Conservation (phyloP, 1,140 invertebrate species). For the Drosophila quadrilineata region DNA sequence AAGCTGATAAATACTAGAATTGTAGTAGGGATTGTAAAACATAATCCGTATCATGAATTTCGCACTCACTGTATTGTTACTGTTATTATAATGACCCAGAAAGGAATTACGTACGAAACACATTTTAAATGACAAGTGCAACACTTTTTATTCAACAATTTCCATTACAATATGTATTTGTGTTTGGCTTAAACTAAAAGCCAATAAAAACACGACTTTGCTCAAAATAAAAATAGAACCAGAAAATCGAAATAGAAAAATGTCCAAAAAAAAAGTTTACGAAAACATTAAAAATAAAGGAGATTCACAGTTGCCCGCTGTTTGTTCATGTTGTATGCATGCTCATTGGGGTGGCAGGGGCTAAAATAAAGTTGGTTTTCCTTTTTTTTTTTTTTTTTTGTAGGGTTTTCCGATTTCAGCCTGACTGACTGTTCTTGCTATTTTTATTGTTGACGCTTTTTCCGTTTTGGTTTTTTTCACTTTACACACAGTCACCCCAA, state of each 20-base stretch:
- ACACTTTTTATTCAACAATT: conserved; percentile 51
- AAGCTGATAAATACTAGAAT: too few species aligned
- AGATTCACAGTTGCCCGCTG: conserved; percentile 4
- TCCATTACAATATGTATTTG: conserved; percentile 59
- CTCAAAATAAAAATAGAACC: conserved; percentile 16
- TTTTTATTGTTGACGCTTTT: conserved; percentile 22
- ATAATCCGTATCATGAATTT: neutral
- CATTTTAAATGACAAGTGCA: conserved; percentile 24
- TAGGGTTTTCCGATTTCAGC: conserved; percentile 18
- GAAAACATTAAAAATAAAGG: conserved; percentile 23
- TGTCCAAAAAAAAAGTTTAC: conserved; percentile 12
- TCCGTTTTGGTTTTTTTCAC: conserved; percentile 13
- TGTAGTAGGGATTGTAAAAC: conserved; percentile 4
- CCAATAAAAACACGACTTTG: conserved; percentile 52
- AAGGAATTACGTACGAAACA: conserved; percentile 21
- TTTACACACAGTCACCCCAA: conserved; percentile 13
- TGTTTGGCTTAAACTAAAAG: conserved; percentile 50
- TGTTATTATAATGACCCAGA: conserved; percentile 25
- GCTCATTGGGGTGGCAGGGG: neutral
- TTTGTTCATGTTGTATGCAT: conserved; percentile 13
- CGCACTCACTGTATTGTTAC: neutral
- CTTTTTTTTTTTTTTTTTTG: too few species aligned
- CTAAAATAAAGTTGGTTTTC: neutral
- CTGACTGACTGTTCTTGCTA: conserved; percentile 24
- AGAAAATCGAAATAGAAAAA: too few species aligned